A percentile compares a stretch with the other conserved stretches of the same genome.
These are phyloP conservation scores for Geopemphigus sp. DNA, from an alignment of 1,140 invertebrate genomes.

Conservation along the genomic window DNA sequence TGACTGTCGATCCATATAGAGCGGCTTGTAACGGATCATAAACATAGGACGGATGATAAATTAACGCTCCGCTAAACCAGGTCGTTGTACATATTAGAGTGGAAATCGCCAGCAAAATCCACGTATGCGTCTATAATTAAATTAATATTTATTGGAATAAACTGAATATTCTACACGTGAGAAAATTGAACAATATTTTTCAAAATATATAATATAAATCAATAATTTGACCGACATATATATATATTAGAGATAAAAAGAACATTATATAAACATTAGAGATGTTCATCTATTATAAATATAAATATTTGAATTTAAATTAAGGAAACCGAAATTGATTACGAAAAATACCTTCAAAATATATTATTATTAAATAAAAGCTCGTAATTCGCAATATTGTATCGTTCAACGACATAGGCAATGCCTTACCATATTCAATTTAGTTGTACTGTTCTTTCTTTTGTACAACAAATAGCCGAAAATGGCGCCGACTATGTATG, in stretches of 20 bases:
- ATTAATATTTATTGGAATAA: neutral
- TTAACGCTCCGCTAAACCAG: conserved; percentile 51
- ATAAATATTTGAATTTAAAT: too few species aligned
- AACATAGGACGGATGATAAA: conserved; percentile 51
- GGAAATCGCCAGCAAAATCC: conserved; percentile 27
- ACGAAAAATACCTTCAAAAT: too few species aligned
- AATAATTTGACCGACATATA: too few species aligned
- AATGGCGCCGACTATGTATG: conserved; percentile 57
- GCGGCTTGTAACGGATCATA: conserved; percentile 51
- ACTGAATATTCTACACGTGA: neutral
- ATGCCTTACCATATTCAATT: conserved; percentile 17
- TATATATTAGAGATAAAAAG: too few species aligned
- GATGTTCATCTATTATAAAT: too few species aligned
- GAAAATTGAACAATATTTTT: too few species aligned
- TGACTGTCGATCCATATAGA: conserved; percentile 51
- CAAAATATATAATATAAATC: too few species aligned
- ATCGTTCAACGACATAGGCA: neutral
- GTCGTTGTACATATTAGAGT: conserved; percentile 39
- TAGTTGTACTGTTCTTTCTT: conserved; percentile 40
- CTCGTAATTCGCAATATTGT: too few species aligned
- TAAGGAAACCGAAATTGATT: too few species aligned
- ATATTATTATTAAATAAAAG: too few species aligned
- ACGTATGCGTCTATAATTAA: conserved; percentile 3
- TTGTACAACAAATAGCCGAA: conserved; percentile 55
- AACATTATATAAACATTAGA: too few species aligned